These are phyloP conservation scores for Nibea albiflora DNA, from an alignment of 2,113 vertebrate genomes.

Conservation along the genomic window DNA sequence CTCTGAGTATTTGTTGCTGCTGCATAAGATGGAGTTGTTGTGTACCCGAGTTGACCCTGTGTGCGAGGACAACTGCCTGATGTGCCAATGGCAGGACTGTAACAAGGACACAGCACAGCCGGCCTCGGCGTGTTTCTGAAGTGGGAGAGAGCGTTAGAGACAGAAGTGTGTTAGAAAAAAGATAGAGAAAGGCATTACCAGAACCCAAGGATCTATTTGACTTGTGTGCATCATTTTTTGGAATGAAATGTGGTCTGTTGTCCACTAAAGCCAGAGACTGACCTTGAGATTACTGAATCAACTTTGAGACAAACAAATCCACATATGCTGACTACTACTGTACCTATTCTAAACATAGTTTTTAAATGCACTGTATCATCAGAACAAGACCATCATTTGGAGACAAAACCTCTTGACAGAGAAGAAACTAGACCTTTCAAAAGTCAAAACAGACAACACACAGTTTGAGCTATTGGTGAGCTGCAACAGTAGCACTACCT, in stretches of 20 bases:
- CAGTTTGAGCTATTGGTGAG: background rate
- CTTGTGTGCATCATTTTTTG: background rate
- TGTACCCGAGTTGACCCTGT: conserved; percentile 28
- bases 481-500: background rate
- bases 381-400: background rate
- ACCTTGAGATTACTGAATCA: background rate
- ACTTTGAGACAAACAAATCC: background rate
- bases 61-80: conserved; percentile 37
- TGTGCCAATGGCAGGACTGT: conserved; percentile 48
- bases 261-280: no score
- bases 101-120: conserved; percentile 49
- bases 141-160: background rate
- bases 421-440: no score
- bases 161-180: background rate
- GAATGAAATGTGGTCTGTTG: background rate
- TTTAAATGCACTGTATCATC: background rate
- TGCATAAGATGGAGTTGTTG: background rate
- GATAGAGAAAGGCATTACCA: background rate
- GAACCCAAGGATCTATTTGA: background rate
- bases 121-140: background rate
- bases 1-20: background rate
- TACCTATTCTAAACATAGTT: background rate
- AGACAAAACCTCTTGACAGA: no score
- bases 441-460: background rate
- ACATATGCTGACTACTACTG: background rate